Base-by-base conservation (phyloP, 2,888 invertebrate species). In the Noctuana brunneofusca region DNA sequence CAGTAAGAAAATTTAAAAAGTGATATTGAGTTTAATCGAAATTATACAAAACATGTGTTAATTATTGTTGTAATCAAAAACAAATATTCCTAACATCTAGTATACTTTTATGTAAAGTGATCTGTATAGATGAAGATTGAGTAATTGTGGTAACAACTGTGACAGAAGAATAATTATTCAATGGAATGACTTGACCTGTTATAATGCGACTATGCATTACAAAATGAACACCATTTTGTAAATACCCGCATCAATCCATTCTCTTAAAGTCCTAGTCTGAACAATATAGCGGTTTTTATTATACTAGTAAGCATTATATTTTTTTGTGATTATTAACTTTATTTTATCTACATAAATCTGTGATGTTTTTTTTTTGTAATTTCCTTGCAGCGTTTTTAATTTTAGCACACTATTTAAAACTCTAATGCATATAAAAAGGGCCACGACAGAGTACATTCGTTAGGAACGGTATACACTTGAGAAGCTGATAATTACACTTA, bases 161-260 rank as follows among this genome's bases (percentile, higher is more conserved):
- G 22, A 59, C 54, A 24, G 24, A 55, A 57, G 41, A 49, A 58
- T 30, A 54, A 50, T 35, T 43, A 58, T 48, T 57, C 65, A 65
- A 56, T 66, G 66, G 66, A 66, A 66, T 66, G 65, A 60, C 54
- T 63, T 63, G 9, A 11, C 35, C 24, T 46, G 35, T 11, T 62
- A 58, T 38, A 16, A 32, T 14, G 48, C 35, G 22, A 46, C 56
- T 32, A 56, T 9, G 16, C 20, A 30, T 14, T 57, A 48, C 18
- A 27, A 35, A 38, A 41, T 50, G 22, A 41, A 50, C 16, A 50
- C 27, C 35, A 50, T 41, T 41, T 50, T 41, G 38, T 41, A 50
- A 50, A 18, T 18, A 50, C 50, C 50, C 41, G 50, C 58, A 41
- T 58, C 53, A 35, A 8, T 14, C 38, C 48, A 32, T 56, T 56